phyloP scores from a whole-genome alignment of 2,113 vertebrate genomes.

The Eubucco bourcierii region DNA sequence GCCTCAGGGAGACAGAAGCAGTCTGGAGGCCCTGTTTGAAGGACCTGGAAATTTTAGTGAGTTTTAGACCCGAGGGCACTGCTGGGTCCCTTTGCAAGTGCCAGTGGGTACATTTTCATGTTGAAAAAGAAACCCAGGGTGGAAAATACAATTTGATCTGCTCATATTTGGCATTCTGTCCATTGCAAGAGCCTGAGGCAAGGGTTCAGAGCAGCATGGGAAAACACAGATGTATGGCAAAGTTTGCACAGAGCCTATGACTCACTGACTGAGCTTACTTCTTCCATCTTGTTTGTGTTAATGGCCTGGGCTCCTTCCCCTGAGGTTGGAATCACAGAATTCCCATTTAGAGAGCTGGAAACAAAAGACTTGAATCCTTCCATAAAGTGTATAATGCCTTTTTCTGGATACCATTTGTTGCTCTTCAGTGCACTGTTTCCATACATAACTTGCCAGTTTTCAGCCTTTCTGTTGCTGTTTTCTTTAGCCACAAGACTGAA shows the following conservation, averaged over 20 bases:
- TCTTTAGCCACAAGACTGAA: not conserved
- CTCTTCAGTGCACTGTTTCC: not conserved
- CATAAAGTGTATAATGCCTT: not conserved
- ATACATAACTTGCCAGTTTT: not conserved
- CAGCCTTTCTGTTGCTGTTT: not conserved
- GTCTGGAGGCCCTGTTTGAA: not conserved
- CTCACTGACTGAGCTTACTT: conserved; percentile 21
- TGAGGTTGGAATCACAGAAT: not conserved
- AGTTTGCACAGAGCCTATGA: conserved; percentile 6
- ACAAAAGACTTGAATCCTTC: not conserved
- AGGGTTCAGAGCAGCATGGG: conserved; percentile 23
- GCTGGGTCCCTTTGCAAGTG: not conserved
- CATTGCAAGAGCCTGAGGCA: conserved; percentile 4
- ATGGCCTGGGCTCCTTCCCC: not conserved
- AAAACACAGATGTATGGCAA: conserved; percentile 11
- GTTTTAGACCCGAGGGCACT: not conserved
- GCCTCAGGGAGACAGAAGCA: not conserved
- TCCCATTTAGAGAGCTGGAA: not conserved
- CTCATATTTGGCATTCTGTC: conserved; percentile 25
- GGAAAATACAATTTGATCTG: conserved; percentile 6
- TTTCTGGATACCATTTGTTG: not conserved
- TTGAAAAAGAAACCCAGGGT: not conserved
- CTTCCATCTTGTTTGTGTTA: not conserved
- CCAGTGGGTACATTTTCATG: not conserved
- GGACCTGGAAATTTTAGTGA: not conserved